Conservation (phyloP, 2,888 invertebrate species). For the Argyresthia albistria region DNA sequence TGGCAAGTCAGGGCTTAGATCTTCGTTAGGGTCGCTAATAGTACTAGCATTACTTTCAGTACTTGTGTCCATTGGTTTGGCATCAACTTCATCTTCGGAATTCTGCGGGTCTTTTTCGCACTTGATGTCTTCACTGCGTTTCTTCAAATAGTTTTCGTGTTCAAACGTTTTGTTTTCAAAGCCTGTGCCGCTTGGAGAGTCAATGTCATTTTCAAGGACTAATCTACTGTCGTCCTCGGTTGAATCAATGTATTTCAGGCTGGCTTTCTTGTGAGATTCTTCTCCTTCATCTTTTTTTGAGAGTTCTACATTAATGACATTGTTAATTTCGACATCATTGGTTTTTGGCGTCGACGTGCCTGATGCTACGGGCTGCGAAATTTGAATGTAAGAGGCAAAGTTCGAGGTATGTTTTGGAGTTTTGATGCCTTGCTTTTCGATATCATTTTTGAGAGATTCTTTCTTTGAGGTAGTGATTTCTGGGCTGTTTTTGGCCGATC, state of each 20-base stretch:
- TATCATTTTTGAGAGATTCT: conserved; percentile 44
- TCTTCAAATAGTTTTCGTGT: conserved; percentile 59
- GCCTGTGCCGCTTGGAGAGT: conserved; percentile 61
- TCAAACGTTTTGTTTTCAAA: conserved; percentile 64
- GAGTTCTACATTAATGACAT: conserved; percentile 25
- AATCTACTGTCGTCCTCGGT: conserved; percentile 37
- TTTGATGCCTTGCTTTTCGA: conserved; percentile 53
- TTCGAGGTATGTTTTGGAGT: conserved; percentile 69
- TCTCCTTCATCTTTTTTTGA: conserved; percentile 22
- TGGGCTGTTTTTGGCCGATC: conserved; percentile 23
- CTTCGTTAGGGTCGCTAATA: conserved; percentile 51
- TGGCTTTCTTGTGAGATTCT: conserved; percentile 31
- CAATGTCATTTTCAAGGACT: conserved; percentile 51
- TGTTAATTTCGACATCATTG: conserved; percentile 26
- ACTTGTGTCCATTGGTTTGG: conserved; percentile 59
- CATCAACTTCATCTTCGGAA: conserved; percentile 30
- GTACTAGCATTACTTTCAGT: conserved; percentile 57
- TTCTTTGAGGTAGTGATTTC: conserved; percentile 25
- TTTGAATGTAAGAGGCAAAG: conserved; percentile 75
- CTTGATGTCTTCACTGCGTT: conserved; percentile 52
- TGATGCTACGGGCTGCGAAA: conserved; percentile 60
- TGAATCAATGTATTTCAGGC: conserved; percentile 51
- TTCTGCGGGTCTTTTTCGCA: conserved; percentile 26
- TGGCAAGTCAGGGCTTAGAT: conserved; percentile 52
- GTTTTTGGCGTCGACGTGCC: conserved; percentile 43